A percentile compares a stretch with the other conserved stretches of the same genome.
phyloP scores from a whole-genome alignment of 92 coral and sea anemone species.

The Anthopleura xanthogrammica region DNA sequence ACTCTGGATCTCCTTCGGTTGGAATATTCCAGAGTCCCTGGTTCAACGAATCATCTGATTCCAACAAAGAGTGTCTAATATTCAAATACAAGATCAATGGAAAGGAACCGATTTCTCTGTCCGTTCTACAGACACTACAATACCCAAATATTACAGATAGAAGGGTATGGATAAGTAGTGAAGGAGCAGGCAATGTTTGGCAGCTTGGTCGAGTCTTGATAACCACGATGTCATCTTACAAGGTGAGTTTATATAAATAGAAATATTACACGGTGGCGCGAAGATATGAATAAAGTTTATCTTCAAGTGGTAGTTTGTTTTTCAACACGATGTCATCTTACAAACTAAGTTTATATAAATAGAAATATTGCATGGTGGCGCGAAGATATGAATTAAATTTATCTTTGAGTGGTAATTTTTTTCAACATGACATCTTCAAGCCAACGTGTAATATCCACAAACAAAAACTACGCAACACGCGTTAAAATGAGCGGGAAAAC shows the following conservation, averaged over 20 bases:
- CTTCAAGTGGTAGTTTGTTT: no score
- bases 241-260: background rate
- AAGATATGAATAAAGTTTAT: no score
- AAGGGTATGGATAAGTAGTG: conserved; percentile 3
- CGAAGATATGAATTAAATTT: no score
- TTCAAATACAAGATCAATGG: conserved; percentile 21
- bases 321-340: no score
- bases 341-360: background rate
- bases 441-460: no score
- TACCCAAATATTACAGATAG: background rate
- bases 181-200: conserved; percentile 12
- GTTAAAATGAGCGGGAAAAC: no score
- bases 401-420: no score
- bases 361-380: no score
- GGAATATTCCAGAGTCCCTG: conserved; percentile 26
- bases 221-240: conserved; percentile 11
- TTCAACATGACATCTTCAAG: no score
- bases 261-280: no score
- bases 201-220: conserved; percentile 20
- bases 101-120: background rate
- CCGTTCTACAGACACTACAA: conserved; percentile 9
- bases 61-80: conserved; percentile 24
- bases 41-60: conserved; percentile 14
- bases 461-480: no score
- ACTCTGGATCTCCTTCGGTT: background rate